Conservation (phyloP, 2,113 vertebrate species). For the Chrysochloris asiatica region DNA sequence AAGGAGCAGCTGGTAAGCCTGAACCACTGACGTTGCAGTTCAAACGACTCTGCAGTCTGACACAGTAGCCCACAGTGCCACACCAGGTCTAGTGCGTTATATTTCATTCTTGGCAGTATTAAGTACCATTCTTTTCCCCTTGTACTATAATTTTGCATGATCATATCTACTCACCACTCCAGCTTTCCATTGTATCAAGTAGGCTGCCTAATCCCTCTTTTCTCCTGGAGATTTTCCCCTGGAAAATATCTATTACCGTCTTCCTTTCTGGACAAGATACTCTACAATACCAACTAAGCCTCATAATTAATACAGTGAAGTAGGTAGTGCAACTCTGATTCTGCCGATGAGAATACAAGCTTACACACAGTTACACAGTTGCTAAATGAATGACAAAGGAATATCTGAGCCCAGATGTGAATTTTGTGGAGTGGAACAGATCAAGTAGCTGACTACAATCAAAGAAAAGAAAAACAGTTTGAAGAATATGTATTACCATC, state of each 20-base stretch:
- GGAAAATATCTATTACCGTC: neutral
- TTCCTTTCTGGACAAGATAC: neutral
- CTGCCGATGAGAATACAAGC: neutral
- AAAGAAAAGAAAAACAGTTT: neutral
- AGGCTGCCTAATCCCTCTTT: neutral
- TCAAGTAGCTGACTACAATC: neutral
- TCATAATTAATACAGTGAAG: neutral
- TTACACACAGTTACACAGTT: neutral
- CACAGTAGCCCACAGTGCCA: too few species aligned
- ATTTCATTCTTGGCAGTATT: neutral
- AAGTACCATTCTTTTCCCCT: neutral
- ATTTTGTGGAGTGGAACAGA: neutral
- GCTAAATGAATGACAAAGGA: neutral
- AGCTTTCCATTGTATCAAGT: neutral
- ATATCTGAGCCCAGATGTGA: too few species aligned
- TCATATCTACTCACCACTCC: neutral
- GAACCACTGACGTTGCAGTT: too few species aligned
- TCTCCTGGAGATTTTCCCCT: neutral
- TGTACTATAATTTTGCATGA: neutral
- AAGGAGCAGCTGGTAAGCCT: too few species aligned
- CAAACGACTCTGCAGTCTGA: too few species aligned
- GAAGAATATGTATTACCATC: neutral
- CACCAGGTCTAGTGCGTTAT: too few species aligned
- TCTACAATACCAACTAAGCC: neutral
- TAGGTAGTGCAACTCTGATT: neutral